These are phyloP conservation scores for Cavia aperea DNA, from an alignment of 2,113 vertebrate species.

Conservation along the genomic window DNA sequence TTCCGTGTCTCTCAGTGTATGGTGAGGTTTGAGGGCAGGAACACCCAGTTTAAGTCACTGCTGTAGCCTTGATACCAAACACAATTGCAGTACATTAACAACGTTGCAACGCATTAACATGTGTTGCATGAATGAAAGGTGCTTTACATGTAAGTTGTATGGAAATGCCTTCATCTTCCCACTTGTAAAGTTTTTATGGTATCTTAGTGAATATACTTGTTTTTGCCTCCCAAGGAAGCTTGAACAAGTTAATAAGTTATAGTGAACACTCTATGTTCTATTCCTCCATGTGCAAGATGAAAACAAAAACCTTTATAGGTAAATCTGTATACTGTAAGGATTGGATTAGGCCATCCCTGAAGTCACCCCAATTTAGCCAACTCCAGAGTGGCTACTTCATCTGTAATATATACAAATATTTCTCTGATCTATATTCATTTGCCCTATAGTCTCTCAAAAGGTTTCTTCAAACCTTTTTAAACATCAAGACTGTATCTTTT, in stretches of 20 bases:
- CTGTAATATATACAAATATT: neutral
- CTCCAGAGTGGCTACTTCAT: neutral
- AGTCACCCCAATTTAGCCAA: neutral
- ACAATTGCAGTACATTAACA: too few relatives aligned
- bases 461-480: neutral
- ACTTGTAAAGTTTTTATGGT: neutral
- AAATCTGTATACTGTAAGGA: neutral
- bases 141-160: neutral
- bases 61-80: neutral
- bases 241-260: neutral
- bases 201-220: neutral
- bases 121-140: neutral
- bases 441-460: neutral
- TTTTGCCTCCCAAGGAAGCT: neutral
- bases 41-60: neutral
- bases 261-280: neutral
- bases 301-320: neutral
- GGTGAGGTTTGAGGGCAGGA: neutral
- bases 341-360: neutral
- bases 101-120: neutral
- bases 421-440: neutral
- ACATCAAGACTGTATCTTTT: conserved; percentile 33
- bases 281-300: neutral
- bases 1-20: neutral
- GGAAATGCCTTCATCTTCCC: neutral